Evolutionary conservation across 92 coral and sea anemone genomes (phyloP).

Genomic region (Parazoanthus darwini): DNA sequence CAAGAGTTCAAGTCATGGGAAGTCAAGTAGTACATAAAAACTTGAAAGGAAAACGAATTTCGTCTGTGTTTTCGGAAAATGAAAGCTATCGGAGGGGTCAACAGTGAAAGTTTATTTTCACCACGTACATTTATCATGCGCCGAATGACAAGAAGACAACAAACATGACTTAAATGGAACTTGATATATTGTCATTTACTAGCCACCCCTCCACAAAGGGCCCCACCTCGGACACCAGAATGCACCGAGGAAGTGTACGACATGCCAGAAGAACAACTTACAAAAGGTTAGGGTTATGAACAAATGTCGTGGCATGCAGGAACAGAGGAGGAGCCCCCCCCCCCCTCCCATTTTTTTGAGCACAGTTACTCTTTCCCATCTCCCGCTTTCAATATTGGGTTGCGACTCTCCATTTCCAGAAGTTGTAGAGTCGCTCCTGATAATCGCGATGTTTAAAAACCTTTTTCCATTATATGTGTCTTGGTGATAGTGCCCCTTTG

Average conservation of each 20-base stretch:
- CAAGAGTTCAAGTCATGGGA: not conserved
- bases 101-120: not conserved
- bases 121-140: not conserved
- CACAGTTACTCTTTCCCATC: no score
- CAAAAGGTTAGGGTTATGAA: not conserved
- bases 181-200: not conserved
- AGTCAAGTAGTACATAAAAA: no score
- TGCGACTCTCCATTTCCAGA: no score
- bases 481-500: no score
- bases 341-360: no score
- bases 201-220: constrained; percentile 6
- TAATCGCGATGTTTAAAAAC: no score
- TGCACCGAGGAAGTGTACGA: not conserved
- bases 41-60: no score
- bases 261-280: not conserved
- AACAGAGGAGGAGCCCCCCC: not conserved
- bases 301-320: not conserved
- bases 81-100: no score
- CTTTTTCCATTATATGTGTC: no score
- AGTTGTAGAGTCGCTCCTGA: no score
- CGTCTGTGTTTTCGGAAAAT: no score
- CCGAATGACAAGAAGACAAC: not conserved
- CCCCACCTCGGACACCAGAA: not conserved
- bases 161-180: not conserved
- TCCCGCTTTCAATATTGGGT: no score